Percentiles rank a stretch among this genome's conserved stretches.
phyloP scores from a whole-genome alignment of 1,140 invertebrate genomes.

The Carcinoscorpius rotundicauda region DNA sequence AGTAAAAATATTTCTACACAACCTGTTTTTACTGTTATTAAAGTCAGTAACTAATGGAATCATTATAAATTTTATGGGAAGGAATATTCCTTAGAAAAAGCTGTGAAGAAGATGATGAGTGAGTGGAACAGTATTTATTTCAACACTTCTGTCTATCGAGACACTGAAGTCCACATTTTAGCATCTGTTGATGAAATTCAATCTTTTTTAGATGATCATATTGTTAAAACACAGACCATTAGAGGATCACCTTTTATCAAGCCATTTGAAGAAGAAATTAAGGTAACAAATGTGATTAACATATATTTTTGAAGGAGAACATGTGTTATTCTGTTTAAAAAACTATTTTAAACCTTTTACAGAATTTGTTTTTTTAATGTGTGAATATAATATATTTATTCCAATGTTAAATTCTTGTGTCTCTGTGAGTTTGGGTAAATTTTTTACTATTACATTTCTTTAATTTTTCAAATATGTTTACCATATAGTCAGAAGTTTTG shows the following conservation, averaged over 20 bases:
- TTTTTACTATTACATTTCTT: no score
- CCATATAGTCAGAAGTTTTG: no score
- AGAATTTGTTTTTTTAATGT: no score
- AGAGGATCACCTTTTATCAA: slow-evolving; percentile 82
- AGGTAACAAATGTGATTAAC: slow-evolving; percentile 23
- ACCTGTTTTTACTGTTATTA: neutral
- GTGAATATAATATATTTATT: no score
- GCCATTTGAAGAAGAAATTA: slow-evolving; percentile 53
- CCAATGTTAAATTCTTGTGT: no score
- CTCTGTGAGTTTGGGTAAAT: no score
- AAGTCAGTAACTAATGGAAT: neutral
- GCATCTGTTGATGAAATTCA: slow-evolving; percentile 73
- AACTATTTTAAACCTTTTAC: no score
- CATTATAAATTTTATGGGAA: slow-evolving; percentile 28
- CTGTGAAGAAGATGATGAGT: slow-evolving; percentile 64
- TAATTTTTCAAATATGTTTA: no score
- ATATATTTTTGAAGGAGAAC: no score
- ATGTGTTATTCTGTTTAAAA: no score
- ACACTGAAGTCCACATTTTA: slow-evolving; percentile 63
- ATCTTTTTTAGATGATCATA: slow-evolving; percentile 72
- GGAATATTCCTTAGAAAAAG: slow-evolving; percentile 64
- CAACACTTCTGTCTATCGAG: slow-evolving; percentile 55
- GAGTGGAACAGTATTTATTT: slow-evolving; percentile 74
- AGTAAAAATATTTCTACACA: neutral
- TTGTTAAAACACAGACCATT: slow-evolving; percentile 84